Base-by-base conservation (phyloP, 2,797 vertebrate genomes). In the Danio choprae region DNA sequence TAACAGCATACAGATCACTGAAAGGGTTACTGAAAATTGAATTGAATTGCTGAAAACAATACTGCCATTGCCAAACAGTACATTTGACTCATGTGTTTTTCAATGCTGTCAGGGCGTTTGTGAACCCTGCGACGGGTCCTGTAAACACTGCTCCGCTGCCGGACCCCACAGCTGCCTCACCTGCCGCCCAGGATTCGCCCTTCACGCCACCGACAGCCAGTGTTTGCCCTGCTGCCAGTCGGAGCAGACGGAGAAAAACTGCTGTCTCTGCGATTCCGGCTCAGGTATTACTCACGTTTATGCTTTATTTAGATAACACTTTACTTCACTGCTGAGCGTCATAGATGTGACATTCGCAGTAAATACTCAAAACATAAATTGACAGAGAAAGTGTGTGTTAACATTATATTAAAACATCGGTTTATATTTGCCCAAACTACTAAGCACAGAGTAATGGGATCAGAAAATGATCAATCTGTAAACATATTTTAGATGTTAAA, bases 151-250 rank as follows among this genome's bases (percentile, higher is more conserved):
- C 60, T 88, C 82, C 0, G 92, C 92, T 4, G 90, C 91, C 7
- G 88, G 91, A 62, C 71, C 92, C 0, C 85, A 92, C 79, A 94
- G 90, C 82, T 95, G 94, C 83, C 78, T 95, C 50, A 93, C 89
- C 1, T 95, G 94, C 78, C 92, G 87, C 59, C 40, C 40, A 0
- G 87, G 90, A n/a, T 91, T 82, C 65, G 93, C 90, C 50, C 93
- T 94, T 20, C 93, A 94, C 20, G 92, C 90, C 12, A 83, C 86
- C 67, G 92, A 93, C 82, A 89, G 85, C 84, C 90, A 88, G 51
- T 95, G 94, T 58, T 84, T 93, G 18, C 89, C 48, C 62, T 95
- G 94, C 89, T 95, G 94, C 76, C 87, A 88, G 69, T 29, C 83
- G 9, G 85, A 76, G 22, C 81, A 70, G 18, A 92, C 89, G n/a